These are phyloP conservation scores for Bubo scandiacus DNA, from an alignment of 2,113 vertebrate species.

Conservation along the genomic window DNA sequence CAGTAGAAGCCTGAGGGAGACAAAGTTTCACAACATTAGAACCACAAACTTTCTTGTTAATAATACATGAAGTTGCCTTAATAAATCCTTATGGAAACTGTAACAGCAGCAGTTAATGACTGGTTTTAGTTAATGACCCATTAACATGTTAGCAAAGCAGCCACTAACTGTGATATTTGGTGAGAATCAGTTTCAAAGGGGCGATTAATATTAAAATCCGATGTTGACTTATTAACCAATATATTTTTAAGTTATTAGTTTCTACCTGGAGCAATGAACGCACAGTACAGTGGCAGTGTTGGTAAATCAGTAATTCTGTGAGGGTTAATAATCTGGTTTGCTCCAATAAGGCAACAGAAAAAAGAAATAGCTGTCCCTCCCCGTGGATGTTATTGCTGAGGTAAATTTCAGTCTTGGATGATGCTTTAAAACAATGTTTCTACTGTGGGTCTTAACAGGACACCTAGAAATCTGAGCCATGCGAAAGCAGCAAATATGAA, in stretches of 20 bases:
- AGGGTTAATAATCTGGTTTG: conserved; percentile 31
- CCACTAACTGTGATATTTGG: conserved; percentile 35
- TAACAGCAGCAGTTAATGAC: conserved; percentile 41
- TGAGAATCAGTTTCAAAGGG: conserved; percentile 37
- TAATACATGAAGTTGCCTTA: conserved; percentile 48
- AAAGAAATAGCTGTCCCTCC: neutral
- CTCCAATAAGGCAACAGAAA: neutral
- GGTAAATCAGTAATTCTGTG: conserved; percentile 7
- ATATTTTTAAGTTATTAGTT: conserved; percentile 16
- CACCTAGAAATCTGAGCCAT: neutral
- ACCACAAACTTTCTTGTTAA: conserved; percentile 24
- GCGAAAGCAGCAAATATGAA: neutral
- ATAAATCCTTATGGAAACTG: conserved; percentile 46
- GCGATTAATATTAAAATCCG: conserved; percentile 54
- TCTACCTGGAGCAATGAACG: neutral
- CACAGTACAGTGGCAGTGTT: neutral
- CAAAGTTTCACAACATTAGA: conserved; percentile 14
- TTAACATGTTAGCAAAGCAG: conserved; percentile 49
- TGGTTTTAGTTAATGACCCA: conserved; percentile 58
- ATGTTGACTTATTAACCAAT: conserved; percentile 49
- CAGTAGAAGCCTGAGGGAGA: conserved; percentile 17
- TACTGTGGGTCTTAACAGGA: neutral
- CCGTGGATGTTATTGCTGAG: neutral
- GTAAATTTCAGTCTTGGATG: neutral
- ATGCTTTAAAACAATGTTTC: neutral